Percentiles rank a stretch among this genome's conserved stretches.
phyloP scores from a whole-genome alignment of 2,113 vertebrate species.

The Tor tambroides region DNA sequence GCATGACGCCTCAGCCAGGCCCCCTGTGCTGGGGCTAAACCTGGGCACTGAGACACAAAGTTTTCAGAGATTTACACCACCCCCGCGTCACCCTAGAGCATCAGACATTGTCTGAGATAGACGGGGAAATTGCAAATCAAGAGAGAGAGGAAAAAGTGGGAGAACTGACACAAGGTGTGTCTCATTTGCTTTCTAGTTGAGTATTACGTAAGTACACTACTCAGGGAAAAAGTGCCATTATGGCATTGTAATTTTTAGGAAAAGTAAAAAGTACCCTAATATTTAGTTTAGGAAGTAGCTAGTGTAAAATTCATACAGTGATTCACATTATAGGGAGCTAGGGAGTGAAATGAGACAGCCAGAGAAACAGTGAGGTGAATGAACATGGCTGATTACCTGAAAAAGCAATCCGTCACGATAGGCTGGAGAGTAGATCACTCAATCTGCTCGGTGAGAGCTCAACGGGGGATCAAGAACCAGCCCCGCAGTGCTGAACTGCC shows the following conservation, averaged over 20 bases:
- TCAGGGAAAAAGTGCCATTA: background rate
- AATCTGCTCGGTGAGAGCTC: slow-evolving; percentile 78
- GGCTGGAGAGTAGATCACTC: slow-evolving; percentile 79
- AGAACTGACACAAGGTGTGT: background rate
- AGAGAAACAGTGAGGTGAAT: slow-evolving; percentile 77
- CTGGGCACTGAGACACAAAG: background rate
- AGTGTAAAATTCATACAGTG: background rate
- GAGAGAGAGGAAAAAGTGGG: slow-evolving; percentile 26
- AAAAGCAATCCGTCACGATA: slow-evolving; percentile 84
- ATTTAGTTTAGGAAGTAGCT: background rate
- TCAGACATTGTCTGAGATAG: slow-evolving; percentile 36
- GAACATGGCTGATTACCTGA: slow-evolving; percentile 87
- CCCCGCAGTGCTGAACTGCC: slow-evolving; percentile 52
- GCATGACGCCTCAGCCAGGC: too few species aligned
- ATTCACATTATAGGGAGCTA: slow-evolving; percentile 27
- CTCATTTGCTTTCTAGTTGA: background rate
- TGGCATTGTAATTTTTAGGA: background rate
- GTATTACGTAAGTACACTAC: background rate
- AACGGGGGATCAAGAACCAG: slow-evolving; percentile 60
- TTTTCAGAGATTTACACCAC: slow-evolving; percentile 12
- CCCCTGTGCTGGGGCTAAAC: background rate
- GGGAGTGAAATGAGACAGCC: slow-evolving; percentile 59
- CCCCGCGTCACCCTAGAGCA: background rate
- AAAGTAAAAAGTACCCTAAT: background rate
- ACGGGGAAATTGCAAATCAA: slow-evolving; percentile 33